Base-by-base conservation (phyloP, 2,113 vertebrate species). In the Pollachius pollachius region DNA sequence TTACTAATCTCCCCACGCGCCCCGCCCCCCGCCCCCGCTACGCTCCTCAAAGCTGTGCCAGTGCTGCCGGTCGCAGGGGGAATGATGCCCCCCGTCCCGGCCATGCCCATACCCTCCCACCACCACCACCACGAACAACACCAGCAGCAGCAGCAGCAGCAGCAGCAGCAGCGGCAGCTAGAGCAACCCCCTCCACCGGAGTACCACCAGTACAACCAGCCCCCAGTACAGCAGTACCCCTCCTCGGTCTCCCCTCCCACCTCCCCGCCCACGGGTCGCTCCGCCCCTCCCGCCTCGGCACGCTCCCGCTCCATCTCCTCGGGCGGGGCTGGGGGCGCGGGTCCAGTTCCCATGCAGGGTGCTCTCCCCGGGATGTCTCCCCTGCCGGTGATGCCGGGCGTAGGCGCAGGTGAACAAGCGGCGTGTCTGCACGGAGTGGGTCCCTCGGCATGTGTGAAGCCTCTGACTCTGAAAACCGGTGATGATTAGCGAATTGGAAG, bases 51-150 rank as follows among this genome's bases (percentile, higher is more conserved):
- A 94, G 93, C 91, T 41, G 92, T 94, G 48, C 93, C 91, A 69
- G 92, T 93, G 71, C 90, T 94, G 15, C 91, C 92, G 52, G 89
- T 93, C 67, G 91, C 89, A 75, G 93, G 93, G 70, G 92, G 92
- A 70, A 93, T 93, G 90, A 91, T 91, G 89, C 89, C 91, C 34
- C 92, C 92, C 11, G 83, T 91, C 71, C 89, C 91, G 34, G 71
- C 88, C 25, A 84, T 87, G 80, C 84, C 89, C 41, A 83, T 84
- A 71, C 88, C 77, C 78, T 88, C 81, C 74, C 87, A 88, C 72
- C 89, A 86, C 80, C 86, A 82, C 37, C 86, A 76, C 59, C 83
- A 80, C 0, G 68, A 85, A 64, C 87, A 81, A 34, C 82, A 88
- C 25, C 83, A 74, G 0, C 86, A 71, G 4, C 79, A 72, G 0